Evolutionary conservation across 1,140 invertebrate species (phyloP).

Genomic region (Zaprionus africanus): DNA sequence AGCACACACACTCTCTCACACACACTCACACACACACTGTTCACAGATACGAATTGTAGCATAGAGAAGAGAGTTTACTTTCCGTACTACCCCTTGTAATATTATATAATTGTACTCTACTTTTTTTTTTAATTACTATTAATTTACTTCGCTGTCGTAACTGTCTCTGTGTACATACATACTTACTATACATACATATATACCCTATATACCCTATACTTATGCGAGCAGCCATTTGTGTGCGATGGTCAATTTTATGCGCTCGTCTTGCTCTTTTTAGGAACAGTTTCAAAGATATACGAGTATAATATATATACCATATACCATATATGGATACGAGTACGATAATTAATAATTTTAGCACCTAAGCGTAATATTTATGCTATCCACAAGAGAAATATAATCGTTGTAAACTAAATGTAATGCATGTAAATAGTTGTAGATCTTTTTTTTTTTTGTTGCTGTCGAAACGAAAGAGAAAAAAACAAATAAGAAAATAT

Average conservation of each 20-base stretch:
- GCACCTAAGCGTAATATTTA: slow-evolving; percentile 62
- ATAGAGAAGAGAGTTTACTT: slow-evolving; percentile 18
- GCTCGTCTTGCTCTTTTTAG: slow-evolving; percentile 8
- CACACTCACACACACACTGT: background rate
- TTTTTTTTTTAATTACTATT: slow-evolving; percentile 30
- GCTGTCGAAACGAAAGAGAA: slow-evolving; percentile 35
- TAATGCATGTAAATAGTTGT: slow-evolving; percentile 79
- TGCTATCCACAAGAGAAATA: slow-evolving; percentile 27
- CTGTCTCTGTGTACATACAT: slow-evolving; percentile 55
- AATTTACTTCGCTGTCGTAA: slow-evolving; percentile 42
- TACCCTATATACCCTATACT: background rate
- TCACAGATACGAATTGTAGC: slow-evolving; percentile 11
- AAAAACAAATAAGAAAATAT: slow-evolving; percentile 29
- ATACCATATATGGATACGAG: background rate
- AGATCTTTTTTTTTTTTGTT: slow-evolving; percentile 56
- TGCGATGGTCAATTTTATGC: background rate
- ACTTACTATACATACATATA: background rate
- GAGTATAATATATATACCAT: slow-evolving; percentile 17
- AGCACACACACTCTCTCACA: slow-evolving; percentile 14
- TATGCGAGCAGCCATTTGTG: background rate
- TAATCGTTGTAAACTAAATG: slow-evolving; percentile 48
- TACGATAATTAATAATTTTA: slow-evolving; percentile 26
- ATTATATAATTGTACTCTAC: background rate
- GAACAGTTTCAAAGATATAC: slow-evolving; percentile 52
- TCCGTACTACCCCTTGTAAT: background rate